Evolutionary conservation across 2,113 vertebrate genomes (phyloP).

Genomic region (Gallinago undulata): DNA sequence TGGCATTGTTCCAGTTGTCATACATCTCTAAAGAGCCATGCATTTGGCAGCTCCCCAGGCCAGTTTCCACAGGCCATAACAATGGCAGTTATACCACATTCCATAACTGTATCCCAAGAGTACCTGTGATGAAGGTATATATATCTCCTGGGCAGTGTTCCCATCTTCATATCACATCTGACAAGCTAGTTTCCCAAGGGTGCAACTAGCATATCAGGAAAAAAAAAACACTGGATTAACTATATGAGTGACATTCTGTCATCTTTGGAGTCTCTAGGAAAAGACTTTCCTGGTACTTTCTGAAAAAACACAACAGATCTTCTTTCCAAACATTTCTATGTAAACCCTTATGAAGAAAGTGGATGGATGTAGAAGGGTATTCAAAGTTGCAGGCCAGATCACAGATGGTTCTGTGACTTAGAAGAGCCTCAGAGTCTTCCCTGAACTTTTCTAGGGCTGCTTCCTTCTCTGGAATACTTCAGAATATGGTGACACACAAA

Average conservation of each 20-base stretch:
- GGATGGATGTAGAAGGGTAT: neutral
- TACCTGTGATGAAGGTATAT: neutral
- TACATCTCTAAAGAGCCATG: neutral
- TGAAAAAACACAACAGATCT: neutral
- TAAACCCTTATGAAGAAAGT: neutral
- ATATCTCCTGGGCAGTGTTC: neutral
- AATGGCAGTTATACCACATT: neutral
- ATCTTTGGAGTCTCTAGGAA: neutral
- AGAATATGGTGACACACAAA: neutral
- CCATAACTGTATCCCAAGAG: neutral
- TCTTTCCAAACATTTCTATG: neutral
- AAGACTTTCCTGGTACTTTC: neutral
- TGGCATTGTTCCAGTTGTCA: neutral
- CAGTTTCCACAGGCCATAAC: neutral
- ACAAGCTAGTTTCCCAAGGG: neutral
- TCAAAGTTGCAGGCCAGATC: neutral
- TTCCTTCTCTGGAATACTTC: neutral
- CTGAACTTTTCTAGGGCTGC: neutral
- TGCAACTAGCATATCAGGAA: neutral
- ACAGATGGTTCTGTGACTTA: neutral
- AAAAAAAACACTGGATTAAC: neutral
- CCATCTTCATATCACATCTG: neutral
- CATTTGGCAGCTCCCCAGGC: neutral
- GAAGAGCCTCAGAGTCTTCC: neutral
- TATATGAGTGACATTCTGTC: neutral